Base-by-base conservation (phyloP, 2,888 invertebrate genomes). In the Leptura quadrifasciata region DNA sequence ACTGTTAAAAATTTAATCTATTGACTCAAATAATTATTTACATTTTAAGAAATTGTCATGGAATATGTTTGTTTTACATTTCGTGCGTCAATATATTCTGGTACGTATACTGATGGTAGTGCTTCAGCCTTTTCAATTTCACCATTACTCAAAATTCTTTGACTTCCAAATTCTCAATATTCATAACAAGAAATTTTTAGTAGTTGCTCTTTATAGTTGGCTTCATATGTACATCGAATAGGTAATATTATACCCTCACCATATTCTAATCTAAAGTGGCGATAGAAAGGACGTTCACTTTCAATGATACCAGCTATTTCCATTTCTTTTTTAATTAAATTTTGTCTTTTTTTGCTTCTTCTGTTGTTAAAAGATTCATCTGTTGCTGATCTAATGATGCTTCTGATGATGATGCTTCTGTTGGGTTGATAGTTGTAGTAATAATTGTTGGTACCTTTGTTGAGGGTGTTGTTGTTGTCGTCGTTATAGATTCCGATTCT, bases 21-120 rank as follows among this genome's bases (percentile, higher is more conserved):
- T 21, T 18, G 10, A 24, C 24, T 24, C 24, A 5, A 54, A n/a
- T 58, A 58, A 58, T 58, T 58, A 58, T 21, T 58, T 61, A 61
- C 31, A 27, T 61, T 61, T 27, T 61, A 61, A 61, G 61, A 61
- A 61, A 61, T 27, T n/a, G 61, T 27, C 61, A 61, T 61, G 31
- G 9, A 15, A 27, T 15, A 61, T 4, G 61, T 61, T 61, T 61
- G 61, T 31, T 3, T 61, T 27, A 27, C 61, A 31, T 61, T 31
- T 61, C 31, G 12, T 27, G 17, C 61, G 31, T 61, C 31, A 61
- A 61, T 61, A 27, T 61, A 61, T n/a, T 61, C 31, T 12, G 17
- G 20, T 31, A 20, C 27, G 3, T 58, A 18, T 3, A 9, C 20
- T 20, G 24, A 58, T 2, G 24, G 12, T 21, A 15, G 21, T 20